Evolutionary conservation across 2,797 vertebrate genomes (phyloP).

Genomic region (Galago senegalensis): DNA sequence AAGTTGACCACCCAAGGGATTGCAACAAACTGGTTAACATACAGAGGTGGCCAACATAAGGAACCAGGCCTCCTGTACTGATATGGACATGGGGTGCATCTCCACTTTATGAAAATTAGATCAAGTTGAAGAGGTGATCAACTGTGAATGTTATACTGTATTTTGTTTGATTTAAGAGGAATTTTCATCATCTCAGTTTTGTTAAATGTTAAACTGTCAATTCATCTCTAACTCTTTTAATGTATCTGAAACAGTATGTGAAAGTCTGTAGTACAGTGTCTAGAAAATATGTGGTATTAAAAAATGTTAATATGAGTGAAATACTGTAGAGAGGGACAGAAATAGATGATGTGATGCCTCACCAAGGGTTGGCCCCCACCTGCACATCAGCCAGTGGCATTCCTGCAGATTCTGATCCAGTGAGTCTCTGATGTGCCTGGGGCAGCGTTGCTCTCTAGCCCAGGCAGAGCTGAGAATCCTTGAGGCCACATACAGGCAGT

Average conservation of each 20-base stretch:
- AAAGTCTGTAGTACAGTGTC: constrained; percentile 6
- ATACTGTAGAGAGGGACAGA: not conserved
- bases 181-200: constrained; percentile 26
- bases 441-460: constrained; percentile 37
- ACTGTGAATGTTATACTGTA: not conserved
- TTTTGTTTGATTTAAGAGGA: constrained; percentile 31
- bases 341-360: not conserved
- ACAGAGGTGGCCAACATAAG: no score
- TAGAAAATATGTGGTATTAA: constrained; percentile 21
- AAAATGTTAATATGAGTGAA: constrained; percentile 48
- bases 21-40: no score
- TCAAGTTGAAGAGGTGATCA: no score
- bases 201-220: constrained; percentile 56
- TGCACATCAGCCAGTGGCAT: not conserved
- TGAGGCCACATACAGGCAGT: not conserved
- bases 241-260: not conserved
- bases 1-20: no score
- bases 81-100: no score
- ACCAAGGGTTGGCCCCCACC: not conserved
- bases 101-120: no score
- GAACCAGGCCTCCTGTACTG: no score
- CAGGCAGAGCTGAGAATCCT: not conserved
- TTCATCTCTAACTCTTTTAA: constrained; percentile 43
- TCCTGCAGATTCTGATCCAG: constrained; percentile 15
- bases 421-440: constrained; percentile 5